These are phyloP conservation scores for Eretmochelys imbricata DNA, from an alignment of 2,113 vertebrate species.

Conservation along the genomic window DNA sequence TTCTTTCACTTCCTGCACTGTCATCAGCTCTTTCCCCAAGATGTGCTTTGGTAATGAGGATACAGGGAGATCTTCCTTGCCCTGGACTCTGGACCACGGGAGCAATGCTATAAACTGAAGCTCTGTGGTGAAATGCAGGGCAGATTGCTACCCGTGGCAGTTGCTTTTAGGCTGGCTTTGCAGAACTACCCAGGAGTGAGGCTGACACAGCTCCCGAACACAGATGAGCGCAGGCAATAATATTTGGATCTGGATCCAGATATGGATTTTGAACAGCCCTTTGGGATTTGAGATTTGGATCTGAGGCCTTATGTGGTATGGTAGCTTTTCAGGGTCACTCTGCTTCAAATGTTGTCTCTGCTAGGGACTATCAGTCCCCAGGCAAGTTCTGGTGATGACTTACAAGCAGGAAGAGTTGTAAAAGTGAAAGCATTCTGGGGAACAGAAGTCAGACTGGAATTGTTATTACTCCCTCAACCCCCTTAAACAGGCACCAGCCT, in stretches of 20 bases:
- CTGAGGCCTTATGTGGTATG: background rate
- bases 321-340: background rate
- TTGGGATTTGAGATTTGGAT: accelerated
- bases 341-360: background rate
- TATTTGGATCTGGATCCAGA: background rate
- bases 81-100: background rate
- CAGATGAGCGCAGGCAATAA: background rate
- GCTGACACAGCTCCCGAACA: background rate
- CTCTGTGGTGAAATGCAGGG: background rate
- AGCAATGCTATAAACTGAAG: background rate
- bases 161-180: background rate
- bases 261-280: background rate
- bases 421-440: background rate
- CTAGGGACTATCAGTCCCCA: background rate
- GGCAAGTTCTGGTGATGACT: background rate
- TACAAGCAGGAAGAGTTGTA: background rate
- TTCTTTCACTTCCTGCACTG: background rate
- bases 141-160: background rate
- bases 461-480: accelerated
- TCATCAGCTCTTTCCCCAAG: background rate
- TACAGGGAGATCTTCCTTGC: background rate
- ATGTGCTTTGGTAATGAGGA: background rate
- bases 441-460: accelerated
- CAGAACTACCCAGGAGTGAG: background rate
- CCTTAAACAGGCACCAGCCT: background rate